Conservation (phyloP, 2,113 vertebrate genomes). For the Anarrhichthys ocellatus region DNA sequence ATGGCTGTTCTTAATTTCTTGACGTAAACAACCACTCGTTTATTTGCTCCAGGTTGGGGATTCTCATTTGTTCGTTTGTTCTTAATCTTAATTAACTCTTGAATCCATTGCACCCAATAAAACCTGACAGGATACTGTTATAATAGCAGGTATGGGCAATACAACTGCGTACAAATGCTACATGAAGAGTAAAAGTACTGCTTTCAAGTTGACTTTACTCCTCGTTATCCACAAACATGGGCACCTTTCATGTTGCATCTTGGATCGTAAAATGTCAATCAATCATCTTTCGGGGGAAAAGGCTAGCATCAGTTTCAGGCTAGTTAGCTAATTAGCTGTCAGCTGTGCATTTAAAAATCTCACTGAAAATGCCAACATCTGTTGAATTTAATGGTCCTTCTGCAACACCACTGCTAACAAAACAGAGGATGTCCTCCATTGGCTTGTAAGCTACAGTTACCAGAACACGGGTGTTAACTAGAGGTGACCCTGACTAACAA, state of each 20-base stretch:
- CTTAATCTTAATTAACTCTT: background rate
- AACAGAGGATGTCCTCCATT: background rate
- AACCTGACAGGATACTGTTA: background rate
- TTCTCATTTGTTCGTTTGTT: background rate
- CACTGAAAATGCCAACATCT: background rate
- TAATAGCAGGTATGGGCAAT: background rate
- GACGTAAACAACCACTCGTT: slow-evolving; percentile 14
- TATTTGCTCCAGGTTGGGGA: background rate
- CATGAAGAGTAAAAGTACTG: background rate
- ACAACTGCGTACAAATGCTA: background rate
- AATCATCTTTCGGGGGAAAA: background rate
- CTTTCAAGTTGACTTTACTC: background rate
- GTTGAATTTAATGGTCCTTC: background rate
- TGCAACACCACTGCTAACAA: background rate
- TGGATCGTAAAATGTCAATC: background rate
- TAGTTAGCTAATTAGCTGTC: slow-evolving; percentile 1
- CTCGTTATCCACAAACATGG: background rate
- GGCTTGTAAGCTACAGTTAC: background rate
- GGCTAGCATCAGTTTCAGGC: background rate
- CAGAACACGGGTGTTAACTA: background rate
- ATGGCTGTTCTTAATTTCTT: slow-evolving; percentile 33
- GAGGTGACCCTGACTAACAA: background rate
- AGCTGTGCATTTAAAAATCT: background rate
- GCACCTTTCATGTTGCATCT: background rate
- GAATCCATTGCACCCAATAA: background rate